Percentiles rank a stretch among this genome's conserved stretches.
phyloP scores from a whole-genome alignment of 2,797 vertebrate genomes.

The Eptatretus atami region DNA sequence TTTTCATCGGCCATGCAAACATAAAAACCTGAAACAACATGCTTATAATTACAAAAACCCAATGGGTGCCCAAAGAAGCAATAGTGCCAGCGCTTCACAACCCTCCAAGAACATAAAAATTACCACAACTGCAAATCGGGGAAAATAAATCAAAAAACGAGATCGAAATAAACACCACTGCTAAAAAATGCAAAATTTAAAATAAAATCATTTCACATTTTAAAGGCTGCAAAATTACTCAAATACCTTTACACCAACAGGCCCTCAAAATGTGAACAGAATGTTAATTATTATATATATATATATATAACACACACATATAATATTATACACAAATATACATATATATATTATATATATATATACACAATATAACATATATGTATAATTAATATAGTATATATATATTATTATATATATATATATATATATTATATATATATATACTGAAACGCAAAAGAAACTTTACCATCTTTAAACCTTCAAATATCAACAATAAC shows the following conservation, averaged over 20 bases:
- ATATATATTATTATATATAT: too few species aligned
- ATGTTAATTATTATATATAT: slow-evolving; percentile 98
- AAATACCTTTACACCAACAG: slow-evolving; percentile 94
- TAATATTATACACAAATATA: background rate
- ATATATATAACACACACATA: slow-evolving; percentile 21
- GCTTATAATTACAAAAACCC: slow-evolving; percentile 5
- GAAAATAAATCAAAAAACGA: slow-evolving; percentile 2
- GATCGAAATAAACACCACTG: slow-evolving; percentile 31
- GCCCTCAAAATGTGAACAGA: slow-evolving; percentile 95
- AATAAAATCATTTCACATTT: slow-evolving; percentile 99
- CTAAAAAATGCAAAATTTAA: slow-evolving; percentile 99
- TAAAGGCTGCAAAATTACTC: slow-evolving; percentile 80
- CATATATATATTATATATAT: background rate
- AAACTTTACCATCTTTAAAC: too few species aligned
- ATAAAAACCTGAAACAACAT: slow-evolving; percentile 4
- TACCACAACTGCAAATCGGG: background rate
- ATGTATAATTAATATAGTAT: too few species aligned
- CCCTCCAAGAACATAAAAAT: background rate
- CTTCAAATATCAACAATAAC: too few species aligned
- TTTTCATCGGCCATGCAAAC: background rate
- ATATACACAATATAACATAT: too few species aligned
- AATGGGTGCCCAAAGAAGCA: background rate
- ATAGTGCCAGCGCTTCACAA: slow-evolving; percentile 3
- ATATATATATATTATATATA: too few species aligned
- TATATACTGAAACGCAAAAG: too few species aligned